These are phyloP conservation scores for Oxyruncus cristatus DNA, from an alignment of 2,113 vertebrate genomes.

Conservation along the genomic window DNA sequence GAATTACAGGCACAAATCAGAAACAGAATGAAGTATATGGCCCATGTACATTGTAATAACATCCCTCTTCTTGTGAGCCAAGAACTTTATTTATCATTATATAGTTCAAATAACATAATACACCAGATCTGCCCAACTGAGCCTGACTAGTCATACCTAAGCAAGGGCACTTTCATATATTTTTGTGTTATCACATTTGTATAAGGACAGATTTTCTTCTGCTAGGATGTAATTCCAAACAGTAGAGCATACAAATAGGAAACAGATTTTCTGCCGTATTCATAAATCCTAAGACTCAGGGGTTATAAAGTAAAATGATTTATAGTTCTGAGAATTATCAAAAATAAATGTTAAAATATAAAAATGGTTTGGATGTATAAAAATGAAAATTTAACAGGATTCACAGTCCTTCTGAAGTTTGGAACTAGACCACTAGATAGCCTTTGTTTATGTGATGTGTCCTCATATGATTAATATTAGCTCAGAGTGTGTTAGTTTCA, in stretches of 20 bases:
- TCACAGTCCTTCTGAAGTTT: slow-evolving; percentile 40
- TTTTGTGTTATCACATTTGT: slow-evolving; percentile 44
- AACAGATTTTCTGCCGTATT: slow-evolving; percentile 51
- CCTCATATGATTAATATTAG: slow-evolving; percentile 52
- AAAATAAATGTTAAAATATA: slow-evolving; percentile 44
- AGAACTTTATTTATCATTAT: slow-evolving; percentile 12
- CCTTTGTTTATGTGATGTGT: slow-evolving; percentile 33
- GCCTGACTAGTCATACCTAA: not conserved
- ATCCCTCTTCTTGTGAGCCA: slow-evolving; percentile 1
- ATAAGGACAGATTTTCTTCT: slow-evolving; percentile 40
- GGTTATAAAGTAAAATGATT: slow-evolving; percentile 54
- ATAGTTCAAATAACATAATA: not conserved
- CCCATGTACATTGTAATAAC: not conserved
- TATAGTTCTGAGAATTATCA: slow-evolving; percentile 27
- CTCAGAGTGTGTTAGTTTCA: slow-evolving; percentile 26
- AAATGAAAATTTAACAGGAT: slow-evolving; percentile 33
- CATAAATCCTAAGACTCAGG: slow-evolving; percentile 37
- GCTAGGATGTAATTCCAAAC: slow-evolving; percentile 55
- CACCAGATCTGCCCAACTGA: not conserved
- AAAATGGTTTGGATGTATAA: slow-evolving; percentile 12
- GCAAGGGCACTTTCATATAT: not conserved
- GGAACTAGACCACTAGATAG: slow-evolving; percentile 42
- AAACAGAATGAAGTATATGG: not conserved
- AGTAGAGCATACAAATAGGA: slow-evolving; percentile 62
- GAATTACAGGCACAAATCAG: not conserved